Conservation (phyloP, 2,888 invertebrate species). For the Allygus modestus region DNA sequence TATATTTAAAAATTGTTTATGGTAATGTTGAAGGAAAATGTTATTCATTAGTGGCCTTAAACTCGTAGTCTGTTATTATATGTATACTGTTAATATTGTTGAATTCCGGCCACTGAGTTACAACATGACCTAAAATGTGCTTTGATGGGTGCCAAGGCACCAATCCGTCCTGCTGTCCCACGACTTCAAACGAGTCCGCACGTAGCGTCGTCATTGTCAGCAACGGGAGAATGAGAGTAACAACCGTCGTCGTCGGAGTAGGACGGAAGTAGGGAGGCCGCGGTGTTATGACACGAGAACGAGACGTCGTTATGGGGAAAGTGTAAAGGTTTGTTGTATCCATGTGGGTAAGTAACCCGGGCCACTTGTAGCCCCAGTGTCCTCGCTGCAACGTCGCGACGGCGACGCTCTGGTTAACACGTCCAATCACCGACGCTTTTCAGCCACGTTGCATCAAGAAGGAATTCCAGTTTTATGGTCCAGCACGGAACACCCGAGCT, state of each 20-base stretch:
- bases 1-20: no score
- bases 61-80: no score
- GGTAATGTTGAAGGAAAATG: no score
- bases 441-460: not conserved
- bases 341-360: constrained; percentile 30
- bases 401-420: not conserved
- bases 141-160: not conserved
- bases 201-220: constrained; percentile 16
- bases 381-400: not conserved
- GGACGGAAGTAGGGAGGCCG: not conserved
- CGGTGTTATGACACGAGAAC: constrained; percentile 12
- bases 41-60: no score
- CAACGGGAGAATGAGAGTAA: constrained; percentile 18
- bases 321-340: not conserved
- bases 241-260: not conserved
- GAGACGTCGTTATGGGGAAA: constrained; percentile 14
- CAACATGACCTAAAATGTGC: no score
- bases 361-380: not conserved
- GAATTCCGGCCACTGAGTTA: no score
- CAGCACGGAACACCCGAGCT: not conserved
- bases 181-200: constrained; percentile 7
- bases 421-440: constrained; percentile 5
- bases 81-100: no score
- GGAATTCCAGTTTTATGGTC: not conserved
- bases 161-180: not conserved